Percentiles rank a stretch among this genome's conserved stretches.
Evolutionary conservation across 2,797 vertebrate genomes (phyloP).

Genomic region (Manis pentadactyla): DNA sequence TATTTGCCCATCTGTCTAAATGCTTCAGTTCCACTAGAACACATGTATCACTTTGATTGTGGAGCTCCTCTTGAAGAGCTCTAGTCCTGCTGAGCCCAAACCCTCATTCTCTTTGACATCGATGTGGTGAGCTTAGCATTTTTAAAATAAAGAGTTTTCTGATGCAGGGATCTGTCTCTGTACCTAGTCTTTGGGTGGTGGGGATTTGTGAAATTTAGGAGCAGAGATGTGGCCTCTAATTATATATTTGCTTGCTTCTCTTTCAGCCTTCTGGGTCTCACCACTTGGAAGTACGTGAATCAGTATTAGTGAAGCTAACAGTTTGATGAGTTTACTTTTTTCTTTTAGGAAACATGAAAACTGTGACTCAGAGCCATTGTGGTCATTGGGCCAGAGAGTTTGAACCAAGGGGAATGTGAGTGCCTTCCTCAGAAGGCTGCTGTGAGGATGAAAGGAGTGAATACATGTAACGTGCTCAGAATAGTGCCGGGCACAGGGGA

Average conservation of each 20-base stretch:
- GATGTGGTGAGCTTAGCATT: constrained; percentile 48
- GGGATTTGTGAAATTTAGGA: constrained; percentile 58
- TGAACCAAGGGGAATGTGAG: constrained; percentile 54
- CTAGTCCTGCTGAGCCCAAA: not conserved
- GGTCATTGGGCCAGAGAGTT: constrained; percentile 65
- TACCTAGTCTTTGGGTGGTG: constrained; percentile 56
- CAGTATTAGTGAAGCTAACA: constrained; percentile 56
- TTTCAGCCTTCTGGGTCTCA: constrained; percentile 63
- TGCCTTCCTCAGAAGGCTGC: not conserved
- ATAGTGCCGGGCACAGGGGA: not conserved
- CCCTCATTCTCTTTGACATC: constrained; percentile 40
- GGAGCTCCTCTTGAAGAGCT: not conserved
- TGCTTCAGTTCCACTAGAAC: not conserved
- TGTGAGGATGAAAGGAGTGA: constrained; percentile 41
- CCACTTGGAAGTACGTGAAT: constrained; percentile 70
- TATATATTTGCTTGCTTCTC: constrained; percentile 55
- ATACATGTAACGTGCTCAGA: constrained; percentile 19
- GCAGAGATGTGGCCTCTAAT: constrained; percentile 66
- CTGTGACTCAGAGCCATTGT: constrained; percentile 46
- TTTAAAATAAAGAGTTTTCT: constrained; percentile 63
- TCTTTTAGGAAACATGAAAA: constrained; percentile 73
- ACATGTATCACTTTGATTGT: not conserved
- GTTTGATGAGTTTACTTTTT: constrained; percentile 70
- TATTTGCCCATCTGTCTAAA: not conserved
- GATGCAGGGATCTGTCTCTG: constrained; percentile 34